These are phyloP conservation scores for Chesias legatella DNA, from an alignment of 2,888 invertebrate species.

Conservation along the genomic window DNA sequence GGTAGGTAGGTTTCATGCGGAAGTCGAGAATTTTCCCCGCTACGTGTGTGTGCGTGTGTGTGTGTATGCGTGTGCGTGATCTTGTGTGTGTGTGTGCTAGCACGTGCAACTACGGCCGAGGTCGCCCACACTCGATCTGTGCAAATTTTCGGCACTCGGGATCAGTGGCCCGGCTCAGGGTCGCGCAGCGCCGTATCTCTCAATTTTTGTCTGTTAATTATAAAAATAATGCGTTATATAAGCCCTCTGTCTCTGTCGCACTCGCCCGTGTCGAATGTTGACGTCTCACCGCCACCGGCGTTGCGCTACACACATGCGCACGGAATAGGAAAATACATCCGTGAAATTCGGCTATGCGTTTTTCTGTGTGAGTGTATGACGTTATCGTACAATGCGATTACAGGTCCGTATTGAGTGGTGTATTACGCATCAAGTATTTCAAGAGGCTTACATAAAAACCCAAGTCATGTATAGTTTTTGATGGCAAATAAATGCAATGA, in stretches of 20 bases:
- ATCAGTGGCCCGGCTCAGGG: constrained; percentile 75
- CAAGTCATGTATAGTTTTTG: too few relatives aligned
- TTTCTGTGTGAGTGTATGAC: constrained; percentile 74
- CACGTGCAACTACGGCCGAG: constrained; percentile 71
- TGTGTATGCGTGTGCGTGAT: constrained; percentile 39
- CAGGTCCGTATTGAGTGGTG: constrained; percentile 60
- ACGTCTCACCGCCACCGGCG: constrained; percentile 51
- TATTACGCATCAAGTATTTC: constrained; percentile 12
- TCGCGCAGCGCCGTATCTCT: constrained; percentile 73
- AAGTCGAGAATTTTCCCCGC: constrained; percentile 66
- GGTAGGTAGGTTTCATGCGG: constrained; percentile 42
- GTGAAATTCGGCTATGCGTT: constrained; percentile 66
- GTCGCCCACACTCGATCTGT: constrained; percentile 80
- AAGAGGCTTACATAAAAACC: not conserved
- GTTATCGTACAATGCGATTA: constrained; percentile 78
- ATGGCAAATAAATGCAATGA: too few relatives aligned
- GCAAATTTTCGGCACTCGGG: constrained; percentile 75
- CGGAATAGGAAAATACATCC: constrained; percentile 74
- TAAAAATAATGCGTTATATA: constrained; percentile 81
- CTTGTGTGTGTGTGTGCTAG: constrained; percentile 42
- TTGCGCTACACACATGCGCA: constrained; percentile 60
- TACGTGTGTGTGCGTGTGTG: constrained; percentile 34
- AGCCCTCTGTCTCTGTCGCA: constrained; percentile 48
- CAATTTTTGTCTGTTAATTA: constrained; percentile 80
- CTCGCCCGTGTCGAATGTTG: constrained; percentile 30